phyloP scores from a whole-genome alignment of 2,113 vertebrate species.

The Brachypodius melanocephalos region DNA sequence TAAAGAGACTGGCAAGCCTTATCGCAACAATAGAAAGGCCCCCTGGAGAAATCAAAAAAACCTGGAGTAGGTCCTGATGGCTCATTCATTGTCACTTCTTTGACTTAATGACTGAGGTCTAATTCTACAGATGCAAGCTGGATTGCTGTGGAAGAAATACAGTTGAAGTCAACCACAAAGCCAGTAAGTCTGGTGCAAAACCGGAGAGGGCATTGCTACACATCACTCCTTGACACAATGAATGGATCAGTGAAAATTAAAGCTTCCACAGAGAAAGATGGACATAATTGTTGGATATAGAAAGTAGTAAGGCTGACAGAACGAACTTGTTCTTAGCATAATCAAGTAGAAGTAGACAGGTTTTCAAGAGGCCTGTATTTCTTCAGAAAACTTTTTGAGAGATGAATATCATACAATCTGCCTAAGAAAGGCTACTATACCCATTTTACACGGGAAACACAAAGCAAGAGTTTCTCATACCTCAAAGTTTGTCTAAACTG shows the following conservation, averaged over 20 bases:
- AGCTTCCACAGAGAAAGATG: background rate
- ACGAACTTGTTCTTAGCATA: background rate
- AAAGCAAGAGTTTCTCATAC: background rate
- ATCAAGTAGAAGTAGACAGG: background rate
- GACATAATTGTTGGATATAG: background rate
- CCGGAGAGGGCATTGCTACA: fast-evolving
- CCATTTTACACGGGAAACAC: background rate
- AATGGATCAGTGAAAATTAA: background rate
- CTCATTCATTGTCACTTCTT: background rate
- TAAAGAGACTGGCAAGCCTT: background rate
- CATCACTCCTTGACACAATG: background rate
- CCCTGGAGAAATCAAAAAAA: background rate
- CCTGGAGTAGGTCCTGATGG: fast-evolving
- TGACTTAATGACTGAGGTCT: background rate
- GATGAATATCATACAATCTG: background rate
- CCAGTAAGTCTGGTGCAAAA: background rate
- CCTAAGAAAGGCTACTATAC: background rate
- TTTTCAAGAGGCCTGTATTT: background rate
- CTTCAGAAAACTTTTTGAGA: background rate
- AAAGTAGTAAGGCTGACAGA: background rate
- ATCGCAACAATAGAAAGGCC: background rate
- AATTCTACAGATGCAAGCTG: background rate
- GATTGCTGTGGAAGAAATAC: background rate
- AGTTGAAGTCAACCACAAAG: background rate
- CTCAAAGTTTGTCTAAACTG: background rate